phyloP scores from a whole-genome alignment of 2,113 vertebrate genomes.

The Mionectes macconnelli region DNA sequence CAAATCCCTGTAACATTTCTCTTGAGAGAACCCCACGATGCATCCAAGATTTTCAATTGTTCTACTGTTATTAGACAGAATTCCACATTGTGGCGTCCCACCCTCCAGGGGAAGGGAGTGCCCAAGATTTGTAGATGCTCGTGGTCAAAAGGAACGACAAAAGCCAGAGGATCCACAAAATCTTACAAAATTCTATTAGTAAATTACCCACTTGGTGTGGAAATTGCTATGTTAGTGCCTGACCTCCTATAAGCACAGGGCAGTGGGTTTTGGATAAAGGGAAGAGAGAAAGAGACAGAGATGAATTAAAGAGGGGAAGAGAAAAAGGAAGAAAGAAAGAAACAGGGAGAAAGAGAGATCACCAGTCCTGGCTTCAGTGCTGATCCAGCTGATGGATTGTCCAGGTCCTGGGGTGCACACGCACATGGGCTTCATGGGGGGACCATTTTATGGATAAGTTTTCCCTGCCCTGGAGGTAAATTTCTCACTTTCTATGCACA shows the following conservation, averaged over 20 bases:
- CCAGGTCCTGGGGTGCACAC: not conserved
- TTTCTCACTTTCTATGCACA: not conserved
- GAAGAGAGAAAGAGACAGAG: not conserved
- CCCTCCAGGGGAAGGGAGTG: not conserved
- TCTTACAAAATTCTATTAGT: not conserved
- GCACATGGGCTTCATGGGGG: not conserved
- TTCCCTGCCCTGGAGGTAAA: not conserved
- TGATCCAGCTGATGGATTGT: not conserved
- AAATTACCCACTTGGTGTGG: not conserved
- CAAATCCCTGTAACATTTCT: not conserved
- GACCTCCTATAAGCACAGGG: not conserved
- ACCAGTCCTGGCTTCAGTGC: not conserved
- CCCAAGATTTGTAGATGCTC: rapidly evolving
- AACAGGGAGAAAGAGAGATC: not conserved
- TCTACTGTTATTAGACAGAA: not conserved
- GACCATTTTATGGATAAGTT: not conserved
- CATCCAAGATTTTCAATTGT: not conserved
- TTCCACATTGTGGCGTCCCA: not conserved
- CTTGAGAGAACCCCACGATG: not conserved
- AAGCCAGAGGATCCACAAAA: not conserved
- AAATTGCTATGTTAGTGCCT: not conserved
- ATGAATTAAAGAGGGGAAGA: not conserved
- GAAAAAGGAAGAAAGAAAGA: not conserved
- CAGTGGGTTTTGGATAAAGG: not conserved
- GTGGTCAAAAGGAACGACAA: not conserved